Base-by-base conservation (phyloP, 2,113 vertebrate genomes). In the Neolamprologus modestus region DNA sequence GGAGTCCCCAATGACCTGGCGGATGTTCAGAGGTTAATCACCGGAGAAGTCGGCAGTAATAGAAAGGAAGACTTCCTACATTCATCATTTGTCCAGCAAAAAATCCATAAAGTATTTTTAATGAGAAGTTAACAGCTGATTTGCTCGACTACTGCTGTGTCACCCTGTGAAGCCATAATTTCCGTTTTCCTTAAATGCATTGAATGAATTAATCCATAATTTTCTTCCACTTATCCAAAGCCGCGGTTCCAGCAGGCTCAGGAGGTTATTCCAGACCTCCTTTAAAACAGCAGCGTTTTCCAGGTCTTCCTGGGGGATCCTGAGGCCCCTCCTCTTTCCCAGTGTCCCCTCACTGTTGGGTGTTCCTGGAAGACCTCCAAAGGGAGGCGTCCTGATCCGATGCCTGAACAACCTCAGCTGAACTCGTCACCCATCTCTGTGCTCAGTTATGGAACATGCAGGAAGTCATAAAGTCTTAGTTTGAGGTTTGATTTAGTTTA, bases 71-170 rank as follows among this genome's bases (percentile, higher is more conserved):
- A 28, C 16, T 76, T 76, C 9, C 68, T 47, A 28, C 40, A 47
- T 19, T 47, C 4, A 47, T 17, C 21, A 5, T 47, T 76, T 28
- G 40, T 76, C 40, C 68, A 45, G 14, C 24, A 47, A 16, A 47
- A 28, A 26, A 26, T 19, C 68, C 40, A 76, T 7, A 2, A 47
- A 76, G 68, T 47, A 10, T 28, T 47, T 24, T 5, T 17, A 76
- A 28, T 76, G 24, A 76, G 40, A 28, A 76, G 42, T 47, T 28
- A 47, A 47, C 40, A 47, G 71, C 71, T 47, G 40, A 76, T 76
- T 76, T 76, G 14, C 71, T 11, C 0, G 14, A 76, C 40, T 28
- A 28, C 21, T 12, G 68, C 21, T 28, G 68, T 19, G 66, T 73
- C 37, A 45, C 37, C 7, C 35, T 68, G 4, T 68, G 37, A 24